Base-by-base conservation (phyloP, 2,113 vertebrate species). In the Galeopterus variegatus region DNA sequence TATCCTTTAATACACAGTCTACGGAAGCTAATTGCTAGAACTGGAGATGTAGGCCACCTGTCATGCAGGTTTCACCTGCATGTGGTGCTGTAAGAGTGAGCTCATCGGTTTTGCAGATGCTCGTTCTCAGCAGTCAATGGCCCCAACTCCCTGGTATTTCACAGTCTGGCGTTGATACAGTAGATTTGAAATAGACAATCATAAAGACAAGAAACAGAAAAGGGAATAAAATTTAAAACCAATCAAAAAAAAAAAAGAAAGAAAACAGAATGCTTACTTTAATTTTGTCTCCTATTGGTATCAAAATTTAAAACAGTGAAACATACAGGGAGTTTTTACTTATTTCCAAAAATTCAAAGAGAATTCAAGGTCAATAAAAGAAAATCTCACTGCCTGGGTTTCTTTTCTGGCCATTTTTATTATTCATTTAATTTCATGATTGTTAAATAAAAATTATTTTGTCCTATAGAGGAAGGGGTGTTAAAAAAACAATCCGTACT, bases 1-100 rank as follows among this genome's bases (percentile, higher is more conserved):
- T 72, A 50, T 31, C 54, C n/a, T 90, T 50, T n/a, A 54, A 90
- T 72, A 65, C 48, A 54, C 67, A 54, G 72, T 79, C 58, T 94
- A 26, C 11, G 28, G 62, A 62, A 33, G 33, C 1, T 7, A 67
- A 62, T 69, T 83, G 41, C 11, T 33, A 82, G 41, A 77, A 92
- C 48, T 64, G 48, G n/a, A 54, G 69, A 48, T 52, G 13, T 18
- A 41, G 36, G 17, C 69, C 45, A 8, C 23, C 41, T 41, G 41
- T 41, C 41, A 41, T 41, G 41, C 79, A 54, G 60, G 19, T 7
- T 7, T 28, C 14, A 8, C n/a, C 60, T 52, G 79, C 41, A 41
- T 19, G 26, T 6, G n/a, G 21, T 33, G 48, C 14, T 41, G 5
- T 19, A 19, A 26, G 19, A 69, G 28, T 21, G 56, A 18, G 19